Conservation (phyloP, 2,797 vertebrate genomes). For the Muraenolepis orangiensis region DNA sequence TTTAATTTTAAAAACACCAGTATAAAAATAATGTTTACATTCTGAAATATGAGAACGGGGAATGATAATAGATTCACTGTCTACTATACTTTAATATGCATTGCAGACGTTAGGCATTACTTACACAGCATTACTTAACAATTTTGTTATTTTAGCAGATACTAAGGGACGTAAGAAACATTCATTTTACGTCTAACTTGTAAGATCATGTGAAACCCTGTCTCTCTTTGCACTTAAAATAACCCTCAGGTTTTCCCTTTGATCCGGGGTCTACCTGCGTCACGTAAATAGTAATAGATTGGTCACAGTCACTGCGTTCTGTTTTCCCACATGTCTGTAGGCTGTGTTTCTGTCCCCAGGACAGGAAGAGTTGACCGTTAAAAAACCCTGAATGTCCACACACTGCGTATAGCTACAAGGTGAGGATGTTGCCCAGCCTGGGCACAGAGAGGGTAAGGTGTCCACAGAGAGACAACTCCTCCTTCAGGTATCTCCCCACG, state of each 20-base stretch:
- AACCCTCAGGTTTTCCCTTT: no score
- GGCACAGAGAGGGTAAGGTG: conserved; percentile 79
- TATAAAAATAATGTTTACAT: background rate
- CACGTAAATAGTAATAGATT: no score
- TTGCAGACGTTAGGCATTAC: no score
- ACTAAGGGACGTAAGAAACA: no score
- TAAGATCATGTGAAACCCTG: no score
- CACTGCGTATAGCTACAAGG: conserved; percentile 55
- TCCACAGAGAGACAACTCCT: conserved; percentile 78
- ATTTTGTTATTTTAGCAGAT: no score
- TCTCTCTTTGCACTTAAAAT: no score
- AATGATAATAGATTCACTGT: background rate
- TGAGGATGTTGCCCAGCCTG: conserved; percentile 79
- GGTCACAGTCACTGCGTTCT: background rate
- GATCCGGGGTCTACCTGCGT: no score
- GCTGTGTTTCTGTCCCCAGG: background rate
- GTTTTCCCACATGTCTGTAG: no score
- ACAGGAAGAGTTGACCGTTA: background rate
- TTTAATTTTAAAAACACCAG: background rate
- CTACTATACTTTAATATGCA: no score
- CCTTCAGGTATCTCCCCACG: conserved; percentile 79
- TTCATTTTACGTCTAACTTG: no score
- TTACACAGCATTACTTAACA: no score
- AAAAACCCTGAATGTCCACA: background rate
- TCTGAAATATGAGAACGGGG: background rate